phyloP scores from a whole-genome alignment of 2,113 vertebrate species.

The Trochalopteron elliotii region DNA sequence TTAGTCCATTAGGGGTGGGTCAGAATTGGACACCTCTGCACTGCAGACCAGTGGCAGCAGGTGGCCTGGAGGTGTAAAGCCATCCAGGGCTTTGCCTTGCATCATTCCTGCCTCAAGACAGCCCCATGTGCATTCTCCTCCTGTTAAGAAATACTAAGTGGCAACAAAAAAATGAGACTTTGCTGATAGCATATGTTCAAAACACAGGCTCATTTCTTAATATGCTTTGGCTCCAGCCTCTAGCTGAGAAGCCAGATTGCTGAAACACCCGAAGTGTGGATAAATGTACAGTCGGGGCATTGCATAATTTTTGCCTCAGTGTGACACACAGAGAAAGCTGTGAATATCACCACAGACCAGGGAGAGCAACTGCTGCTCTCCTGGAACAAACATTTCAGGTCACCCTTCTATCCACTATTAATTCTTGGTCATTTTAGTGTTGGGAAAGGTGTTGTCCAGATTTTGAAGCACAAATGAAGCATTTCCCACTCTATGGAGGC shows the following conservation, averaged over 20 bases:
- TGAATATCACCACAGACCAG: not conserved
- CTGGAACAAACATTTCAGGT: not conserved
- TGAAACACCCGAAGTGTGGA: not conserved
- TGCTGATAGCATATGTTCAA: conserved; percentile 4
- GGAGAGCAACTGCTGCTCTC: not conserved
- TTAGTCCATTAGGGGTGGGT: not conserved
- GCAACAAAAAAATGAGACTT: not conserved
- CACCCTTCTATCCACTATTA: not conserved
- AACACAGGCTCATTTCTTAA: conserved; percentile 10
- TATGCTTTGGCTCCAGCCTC: not conserved
- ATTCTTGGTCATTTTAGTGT: not conserved
- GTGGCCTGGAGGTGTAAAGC: not conserved
- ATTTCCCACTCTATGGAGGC: not conserved
- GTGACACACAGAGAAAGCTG: not conserved
- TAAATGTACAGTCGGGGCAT: not conserved
- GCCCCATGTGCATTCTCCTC: not conserved
- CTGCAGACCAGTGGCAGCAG: not conserved
- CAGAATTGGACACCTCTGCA: not conserved
- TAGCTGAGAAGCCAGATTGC: conserved; percentile 28
- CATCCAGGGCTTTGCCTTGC: not conserved
- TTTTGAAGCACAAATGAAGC: not conserved
- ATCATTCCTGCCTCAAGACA: not conserved
- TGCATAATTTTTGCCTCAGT: not conserved
- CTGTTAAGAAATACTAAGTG: conserved; percentile 17
- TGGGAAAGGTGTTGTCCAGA: not conserved